Evolutionary conservation across 2,797 vertebrate genomes (phyloP), one percentile per base, ranked within the genome.

Genomic region (Enteromius anoplus): DNA sequence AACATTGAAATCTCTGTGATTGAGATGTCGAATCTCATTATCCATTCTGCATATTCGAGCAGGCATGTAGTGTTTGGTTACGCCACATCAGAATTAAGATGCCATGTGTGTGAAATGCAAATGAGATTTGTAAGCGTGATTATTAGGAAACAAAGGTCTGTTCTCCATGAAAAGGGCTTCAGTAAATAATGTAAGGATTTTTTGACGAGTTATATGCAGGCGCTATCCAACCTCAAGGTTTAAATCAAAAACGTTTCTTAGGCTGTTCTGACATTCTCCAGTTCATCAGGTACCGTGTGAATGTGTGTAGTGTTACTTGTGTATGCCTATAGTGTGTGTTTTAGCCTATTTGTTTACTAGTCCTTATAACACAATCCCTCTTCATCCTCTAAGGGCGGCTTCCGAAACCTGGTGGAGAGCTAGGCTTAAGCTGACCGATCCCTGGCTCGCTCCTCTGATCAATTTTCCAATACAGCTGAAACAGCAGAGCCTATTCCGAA

Each of bases 381-480:
- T 76, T 69, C 34, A 77, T 21, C 47, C 73, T 77, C 64, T 69
- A 12, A 23, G 26, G 65, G 29, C 11, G 10, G 26, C 4, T 26
- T 83, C 19, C 40, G 17, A 83, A 69, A 77, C 64, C 65, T 45
- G 26, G 8, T 34, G 40, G 65, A 69, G 64, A 77, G 17, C 49
- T 68, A 42, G 40, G 49, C 73, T 69, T 49, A 83, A 70, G 49
- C 29, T 77, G 53, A 60, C 75, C 65, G 1, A 47, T 69, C 64
- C 34, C 47, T 66, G 70, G 34, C 53, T 26, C 2, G 0, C 15
- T 51, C 9, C 10, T 83, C 51, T 0, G 9, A 78, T 83, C 81
- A 78, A 83, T 83, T 70, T 49, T 77, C 65, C 75, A 70, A 83
- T 78, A 77, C 0, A 3, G 65, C 81, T 77, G 81, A 78, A 83